Evolutionary conservation across 2,113 vertebrate species (phyloP), one percentile per base, ranked within the genome.

Genomic region (Silurus asotus): DNA sequence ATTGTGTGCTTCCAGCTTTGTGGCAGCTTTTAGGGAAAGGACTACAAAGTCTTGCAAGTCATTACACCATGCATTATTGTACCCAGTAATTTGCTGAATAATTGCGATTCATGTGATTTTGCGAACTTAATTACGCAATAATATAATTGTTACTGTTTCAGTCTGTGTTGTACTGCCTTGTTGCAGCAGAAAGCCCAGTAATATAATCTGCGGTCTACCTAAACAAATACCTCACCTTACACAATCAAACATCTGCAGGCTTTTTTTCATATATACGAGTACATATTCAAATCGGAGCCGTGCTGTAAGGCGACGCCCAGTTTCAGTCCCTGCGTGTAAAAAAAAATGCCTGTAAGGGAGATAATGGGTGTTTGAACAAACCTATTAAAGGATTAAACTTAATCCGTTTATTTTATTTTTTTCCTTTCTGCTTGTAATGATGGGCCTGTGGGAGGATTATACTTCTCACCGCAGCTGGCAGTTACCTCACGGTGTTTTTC

Each of bases 401-500:
- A 9, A 69, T 65, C 62, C 58, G n/a, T 69, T 65, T 28, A 61
- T 80, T 49, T 45, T 20, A 3, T 0, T 69, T 53, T 28, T 48
- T 69, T 48, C 58, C 28, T 82, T 28, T 53, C 37, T 37, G 48
- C 75, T 49, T 17, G 45, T 53, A 9, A 77, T 58, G 61, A 78
- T 67, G 62, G 49, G 19, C 74, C 28, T 49, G 53, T 83, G 80
- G 74, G 74, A 65, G 56, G 55, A 74, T 56, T 28, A 65, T 49
- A 13, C 28, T 59, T 88, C 80, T 83, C 70, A 53, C 56, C 48
- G 6, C 37, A 58, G 79, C 56, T 70, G 62, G 17, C 75, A 87
- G 75, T 85, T 59, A 88, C 79, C 84, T 84, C 80, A 23, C 69
- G n/a, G 10, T 80, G 56, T 82, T 81, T 51, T 25, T 69, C 62